phyloP scores from a whole-genome alignment of 2,797 vertebrate species.

The Fringilla coelebs region DNA sequence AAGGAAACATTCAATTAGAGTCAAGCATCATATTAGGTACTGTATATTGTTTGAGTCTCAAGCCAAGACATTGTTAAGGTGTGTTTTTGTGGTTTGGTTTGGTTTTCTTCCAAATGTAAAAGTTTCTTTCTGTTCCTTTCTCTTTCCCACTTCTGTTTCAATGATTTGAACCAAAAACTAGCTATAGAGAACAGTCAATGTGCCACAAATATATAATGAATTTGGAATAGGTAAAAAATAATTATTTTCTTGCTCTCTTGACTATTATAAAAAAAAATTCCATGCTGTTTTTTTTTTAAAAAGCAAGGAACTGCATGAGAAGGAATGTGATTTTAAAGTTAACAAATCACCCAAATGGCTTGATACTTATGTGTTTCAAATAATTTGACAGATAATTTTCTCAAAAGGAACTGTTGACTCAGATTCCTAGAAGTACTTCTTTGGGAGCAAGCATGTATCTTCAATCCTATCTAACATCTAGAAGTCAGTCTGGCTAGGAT shows the following conservation, averaged over 20 bases:
- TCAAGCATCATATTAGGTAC: not conserved
- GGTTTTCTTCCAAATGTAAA: not conserved
- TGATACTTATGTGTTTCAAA: not conserved
- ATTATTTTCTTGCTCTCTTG: not conserved
- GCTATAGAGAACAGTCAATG: not conserved
- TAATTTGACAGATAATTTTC: not conserved
- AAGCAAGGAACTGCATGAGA: not conserved
- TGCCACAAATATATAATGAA: not conserved
- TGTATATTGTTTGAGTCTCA: not conserved
- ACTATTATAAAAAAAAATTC: not conserved
- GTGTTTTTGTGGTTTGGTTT: not conserved
- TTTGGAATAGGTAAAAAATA: not conserved
- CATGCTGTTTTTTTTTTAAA: not conserved
- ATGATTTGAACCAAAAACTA: not conserved
- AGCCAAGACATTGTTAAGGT: not conserved
- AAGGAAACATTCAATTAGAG: not conserved
- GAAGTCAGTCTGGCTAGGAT: not conserved
- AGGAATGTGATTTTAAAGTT: not conserved
- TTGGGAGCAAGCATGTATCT: not conserved
- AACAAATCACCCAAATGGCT: not conserved
- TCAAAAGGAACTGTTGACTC: not conserved
- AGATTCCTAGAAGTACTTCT: not conserved
- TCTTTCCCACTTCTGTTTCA: not conserved
- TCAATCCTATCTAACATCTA: not conserved
- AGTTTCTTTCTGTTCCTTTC: not conserved